phyloP scores from a whole-genome alignment of 2,113 vertebrate genomes.

The Myiozetetes cayanensis region DNA sequence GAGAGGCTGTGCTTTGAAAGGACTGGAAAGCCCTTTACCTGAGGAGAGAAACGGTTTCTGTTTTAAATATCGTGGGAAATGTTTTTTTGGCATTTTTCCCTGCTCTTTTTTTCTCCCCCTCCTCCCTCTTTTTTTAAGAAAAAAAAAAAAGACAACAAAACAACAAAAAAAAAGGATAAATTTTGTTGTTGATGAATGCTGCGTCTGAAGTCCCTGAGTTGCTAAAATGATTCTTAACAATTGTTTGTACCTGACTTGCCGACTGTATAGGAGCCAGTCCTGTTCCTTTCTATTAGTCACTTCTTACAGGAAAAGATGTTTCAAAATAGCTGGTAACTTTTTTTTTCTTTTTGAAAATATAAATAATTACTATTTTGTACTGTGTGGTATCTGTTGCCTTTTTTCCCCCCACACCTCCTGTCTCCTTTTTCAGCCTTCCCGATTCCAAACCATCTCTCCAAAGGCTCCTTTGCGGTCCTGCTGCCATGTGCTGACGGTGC shows the following conservation, averaged over 20 bases:
- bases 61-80: constrained; percentile 74
- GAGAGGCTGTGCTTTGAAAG: constrained; percentile 31
- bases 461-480: background rate
- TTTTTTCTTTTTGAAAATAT: constrained; percentile 78
- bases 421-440: background rate
- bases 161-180: background rate
- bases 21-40: constrained; percentile 61
- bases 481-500: background rate
- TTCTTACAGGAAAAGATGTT: constrained; percentile 75
- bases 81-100: constrained; percentile 72
- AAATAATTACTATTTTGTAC: constrained; percentile 87
- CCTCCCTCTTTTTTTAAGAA: background rate
- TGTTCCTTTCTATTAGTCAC: constrained; percentile 69
- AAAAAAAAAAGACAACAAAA: background rate
- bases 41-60: constrained; percentile 71
- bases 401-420: background rate
- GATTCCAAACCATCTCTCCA: background rate
- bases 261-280: constrained; percentile 71
- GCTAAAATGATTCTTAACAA: constrained; percentile 60
- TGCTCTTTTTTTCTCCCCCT: constrained; percentile 55
- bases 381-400: constrained; percentile 60
- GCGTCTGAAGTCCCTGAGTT: constrained; percentile 50
- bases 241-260: constrained; percentile 69
- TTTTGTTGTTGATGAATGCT: constrained; percentile 55
- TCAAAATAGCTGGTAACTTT: constrained; percentile 73